These are phyloP conservation scores for Uria lomvia DNA, from an alignment of 2,113 vertebrate species.

Conservation along the genomic window DNA sequence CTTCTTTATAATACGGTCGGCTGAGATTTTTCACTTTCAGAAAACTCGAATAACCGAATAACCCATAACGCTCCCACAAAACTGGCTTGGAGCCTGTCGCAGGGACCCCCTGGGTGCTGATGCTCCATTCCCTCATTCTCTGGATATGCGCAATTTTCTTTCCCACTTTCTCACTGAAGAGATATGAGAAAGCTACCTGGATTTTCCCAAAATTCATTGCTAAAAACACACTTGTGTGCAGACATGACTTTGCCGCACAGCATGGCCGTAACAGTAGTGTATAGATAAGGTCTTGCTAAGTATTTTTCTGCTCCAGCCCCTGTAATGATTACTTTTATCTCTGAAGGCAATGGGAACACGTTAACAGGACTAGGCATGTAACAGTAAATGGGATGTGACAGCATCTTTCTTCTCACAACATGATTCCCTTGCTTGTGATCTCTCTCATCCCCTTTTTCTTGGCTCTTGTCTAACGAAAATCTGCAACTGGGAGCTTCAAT, in stretches of 20 bases:
- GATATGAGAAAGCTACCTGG: neutral
- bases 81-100: neutral
- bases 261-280: neutral
- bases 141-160: neutral
- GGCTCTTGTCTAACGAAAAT: neutral
- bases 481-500: neutral
- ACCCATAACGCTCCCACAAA: neutral
- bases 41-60: rapidly evolving
- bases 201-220: neutral
- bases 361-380: neutral
- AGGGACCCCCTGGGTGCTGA: neutral
- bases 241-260: neutral
- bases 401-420: neutral
- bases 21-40: neutral
- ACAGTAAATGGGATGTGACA: neutral
- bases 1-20: neutral
- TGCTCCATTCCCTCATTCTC: rapidly evolving
- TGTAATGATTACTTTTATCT: neutral
- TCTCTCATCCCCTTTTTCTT: neutral
- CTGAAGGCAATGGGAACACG: neutral
- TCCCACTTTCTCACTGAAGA: neutral
- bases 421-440: neutral
- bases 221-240: neutral
- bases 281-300: neutral
- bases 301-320: neutral